Conservation (phyloP, 2,113 vertebrate species). For the Chunga burmeisteri region DNA sequence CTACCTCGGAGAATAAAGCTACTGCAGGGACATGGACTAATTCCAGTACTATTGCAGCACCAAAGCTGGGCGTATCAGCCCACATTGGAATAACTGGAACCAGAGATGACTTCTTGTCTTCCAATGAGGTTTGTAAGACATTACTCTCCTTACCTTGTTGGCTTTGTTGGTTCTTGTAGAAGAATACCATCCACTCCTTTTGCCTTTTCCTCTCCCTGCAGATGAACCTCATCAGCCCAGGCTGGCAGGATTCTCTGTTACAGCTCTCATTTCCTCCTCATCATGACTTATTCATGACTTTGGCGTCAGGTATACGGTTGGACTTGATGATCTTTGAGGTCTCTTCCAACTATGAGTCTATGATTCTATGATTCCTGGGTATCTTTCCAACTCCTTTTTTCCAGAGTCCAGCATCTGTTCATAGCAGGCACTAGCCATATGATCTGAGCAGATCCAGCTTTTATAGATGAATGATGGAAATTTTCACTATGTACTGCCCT, state of each 20-base stretch:
- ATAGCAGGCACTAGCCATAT: background rate
- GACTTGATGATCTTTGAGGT: no score
- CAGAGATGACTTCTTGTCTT: background rate
- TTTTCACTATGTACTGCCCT: background rate
- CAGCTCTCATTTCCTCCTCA: background rate
- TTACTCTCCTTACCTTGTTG: background rate
- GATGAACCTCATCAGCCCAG: background rate
- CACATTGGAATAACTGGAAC: background rate
- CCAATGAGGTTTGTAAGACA: fast-evolving
- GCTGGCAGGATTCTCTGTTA: background rate
- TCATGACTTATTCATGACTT: background rate
- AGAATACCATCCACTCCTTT: background rate
- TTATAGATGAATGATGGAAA: background rate
- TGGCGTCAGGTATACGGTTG: no score
- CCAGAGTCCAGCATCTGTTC: background rate
- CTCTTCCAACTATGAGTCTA: no score
- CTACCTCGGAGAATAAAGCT: background rate
- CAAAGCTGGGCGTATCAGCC: background rate
- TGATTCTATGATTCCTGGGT: background rate
- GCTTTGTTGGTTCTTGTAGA: background rate
- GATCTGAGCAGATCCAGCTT: background rate
- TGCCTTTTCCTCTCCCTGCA: background rate
- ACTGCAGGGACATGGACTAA: background rate
- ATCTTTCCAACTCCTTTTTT: background rate
- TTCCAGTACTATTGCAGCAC: background rate